Conservation (phyloP, 2,113 vertebrate species). For the Ceyx melanurus region DNA sequence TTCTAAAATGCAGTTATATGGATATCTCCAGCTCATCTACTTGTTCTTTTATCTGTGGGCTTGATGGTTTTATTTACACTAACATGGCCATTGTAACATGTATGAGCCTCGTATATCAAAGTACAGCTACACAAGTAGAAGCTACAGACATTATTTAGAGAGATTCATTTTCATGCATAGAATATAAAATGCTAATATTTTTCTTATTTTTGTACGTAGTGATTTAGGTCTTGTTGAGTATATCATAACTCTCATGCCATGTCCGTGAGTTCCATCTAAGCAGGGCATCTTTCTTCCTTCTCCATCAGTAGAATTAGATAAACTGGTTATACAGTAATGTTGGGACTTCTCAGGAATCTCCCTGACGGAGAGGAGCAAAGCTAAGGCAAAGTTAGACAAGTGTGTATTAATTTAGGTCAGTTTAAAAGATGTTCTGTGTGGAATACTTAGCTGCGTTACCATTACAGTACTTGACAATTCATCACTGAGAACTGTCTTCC, state of each 20-base stretch:
- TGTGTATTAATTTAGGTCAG: background rate
- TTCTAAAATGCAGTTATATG: background rate
- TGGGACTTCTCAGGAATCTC: background rate
- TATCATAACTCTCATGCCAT: background rate
- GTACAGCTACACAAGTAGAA: background rate
- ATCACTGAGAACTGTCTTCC: background rate
- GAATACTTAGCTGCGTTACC: background rate
- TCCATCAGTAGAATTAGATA: background rate
- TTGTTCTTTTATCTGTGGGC: conserved; percentile 17
- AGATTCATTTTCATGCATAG: background rate
- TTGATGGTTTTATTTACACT: background rate
- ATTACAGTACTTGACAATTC: background rate
- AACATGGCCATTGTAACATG: background rate
- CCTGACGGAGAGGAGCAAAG: background rate
- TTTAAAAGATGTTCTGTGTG: background rate
- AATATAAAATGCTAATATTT: background rate
- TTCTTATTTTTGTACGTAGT: background rate
- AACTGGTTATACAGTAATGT: background rate
- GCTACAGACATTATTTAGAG: background rate
- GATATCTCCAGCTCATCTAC: background rate
- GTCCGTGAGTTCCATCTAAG: background rate
- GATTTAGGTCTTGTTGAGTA: background rate
- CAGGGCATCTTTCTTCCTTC: background rate
- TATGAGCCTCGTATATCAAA: background rate
- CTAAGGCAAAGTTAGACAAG: background rate